Base-by-base conservation (phyloP, 2,113 vertebrate species). In the Todiramphus chloris region DNA sequence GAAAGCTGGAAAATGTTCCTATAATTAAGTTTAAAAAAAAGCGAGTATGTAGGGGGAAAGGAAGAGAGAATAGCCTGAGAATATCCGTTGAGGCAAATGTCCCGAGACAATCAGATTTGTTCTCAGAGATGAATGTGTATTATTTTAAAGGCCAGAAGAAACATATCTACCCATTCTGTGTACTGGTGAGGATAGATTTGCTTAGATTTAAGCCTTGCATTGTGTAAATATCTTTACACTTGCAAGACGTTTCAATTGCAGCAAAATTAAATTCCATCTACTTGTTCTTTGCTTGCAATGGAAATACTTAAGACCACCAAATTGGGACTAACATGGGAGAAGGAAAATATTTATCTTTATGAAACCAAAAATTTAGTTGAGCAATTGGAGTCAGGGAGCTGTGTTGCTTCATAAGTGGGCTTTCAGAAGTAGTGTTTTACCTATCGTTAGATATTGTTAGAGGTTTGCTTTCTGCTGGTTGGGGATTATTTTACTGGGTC, bases 11-110 rank as follows among this genome's bases (percentile, higher is more conserved):
- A 79, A 86, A 92, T 50, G 84, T 95, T 94, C 85, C 44, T 83
- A 62, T 80, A 92, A 96, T 89, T 85, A 51, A 72, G 43, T 74
- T 88, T 53, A 2, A 41, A 69, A 89, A 89, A 83, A 88, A 66
- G 48, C n/a, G 70, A 88, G 9, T 13, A 1, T 73, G 82, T 66
- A 80, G 90, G 60, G 76, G 58, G 72, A 90, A 79, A 91, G 89
- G 74, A 95, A 86, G 74, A 90, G 88, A 91, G 60, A 87, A 37
- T 46, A 85, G 86, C 95, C 92, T 96, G 96, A 97, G 92, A 96
- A 94, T 93, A 94, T 96, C 82, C 46, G 66, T 77, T 94, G 84
- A 86, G 87, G 44, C 89, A 70, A 66, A 78, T 72, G 89, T 87
- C 81, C 90, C 5, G 58, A 75, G 83, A 96, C 69, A 79, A 58